These are phyloP conservation scores for Ctenochaetus hawaiiensis DNA, from an alignment of 2,797 vertebrate genomes.

Conservation along the genomic window DNA sequence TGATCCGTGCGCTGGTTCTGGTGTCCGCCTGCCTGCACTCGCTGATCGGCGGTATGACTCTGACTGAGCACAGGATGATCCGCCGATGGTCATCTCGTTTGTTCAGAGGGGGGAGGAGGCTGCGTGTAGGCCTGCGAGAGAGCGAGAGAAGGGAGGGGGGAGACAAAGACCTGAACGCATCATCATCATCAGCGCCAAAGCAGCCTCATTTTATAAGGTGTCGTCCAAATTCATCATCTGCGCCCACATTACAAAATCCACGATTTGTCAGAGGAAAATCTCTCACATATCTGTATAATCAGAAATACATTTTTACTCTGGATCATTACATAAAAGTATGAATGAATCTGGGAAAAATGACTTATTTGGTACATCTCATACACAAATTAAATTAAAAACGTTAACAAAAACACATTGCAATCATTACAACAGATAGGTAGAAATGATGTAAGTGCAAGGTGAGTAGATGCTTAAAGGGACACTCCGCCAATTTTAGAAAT, in stretches of 20 bases:
- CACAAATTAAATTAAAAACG: neutral
- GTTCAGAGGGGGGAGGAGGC: slow-evolving; percentile 63
- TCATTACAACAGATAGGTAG: too few species aligned
- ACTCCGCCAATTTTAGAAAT: neutral
- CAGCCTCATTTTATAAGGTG: slow-evolving; percentile 21
- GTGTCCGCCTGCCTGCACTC: slow-evolving; percentile 13
- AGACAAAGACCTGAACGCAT: slow-evolving; percentile 59
- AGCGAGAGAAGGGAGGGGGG: slow-evolving; percentile 22
- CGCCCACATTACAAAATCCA: slow-evolving; percentile 5
- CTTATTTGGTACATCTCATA: too few species aligned
- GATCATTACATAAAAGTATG: too few species aligned
- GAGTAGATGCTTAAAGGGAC: neutral
- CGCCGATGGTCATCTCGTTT: slow-evolving; percentile 57
- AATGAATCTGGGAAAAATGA: too few species aligned
- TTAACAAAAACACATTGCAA: too few species aligned
- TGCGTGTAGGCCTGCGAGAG: slow-evolving; percentile 14
- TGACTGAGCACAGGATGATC: slow-evolving; percentile 44
- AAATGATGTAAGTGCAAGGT: neutral
- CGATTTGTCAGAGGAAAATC: neutral
- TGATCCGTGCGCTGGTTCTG: slow-evolving; percentile 8
- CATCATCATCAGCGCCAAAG: slow-evolving; percentile 17
- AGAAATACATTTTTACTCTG: neutral
- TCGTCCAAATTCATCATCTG: neutral
- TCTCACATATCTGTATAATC: too few species aligned
- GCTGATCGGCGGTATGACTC: slow-evolving; percentile 42